Conservation (phyloP, 2,888 invertebrate genomes). For the Himalopsyche japonica region DNA sequence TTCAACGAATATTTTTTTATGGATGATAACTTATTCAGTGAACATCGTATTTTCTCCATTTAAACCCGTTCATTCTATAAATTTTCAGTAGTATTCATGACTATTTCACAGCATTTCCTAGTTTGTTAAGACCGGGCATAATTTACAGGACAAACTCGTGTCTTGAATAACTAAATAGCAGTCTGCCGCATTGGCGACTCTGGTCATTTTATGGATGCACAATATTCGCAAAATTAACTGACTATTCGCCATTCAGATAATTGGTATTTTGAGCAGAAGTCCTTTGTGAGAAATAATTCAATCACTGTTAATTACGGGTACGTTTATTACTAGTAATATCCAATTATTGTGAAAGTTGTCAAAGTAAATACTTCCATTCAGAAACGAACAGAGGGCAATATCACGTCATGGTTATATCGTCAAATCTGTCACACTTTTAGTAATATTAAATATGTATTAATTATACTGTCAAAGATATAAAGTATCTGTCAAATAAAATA, state of each 20-base stretch:
- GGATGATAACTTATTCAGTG: too few species aligned
- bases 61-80: background rate
- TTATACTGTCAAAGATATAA: too few species aligned
- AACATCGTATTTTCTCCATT: too few species aligned
- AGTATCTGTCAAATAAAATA: too few species aligned
- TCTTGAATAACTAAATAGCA: conserved; percentile 21
- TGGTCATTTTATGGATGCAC: background rate
- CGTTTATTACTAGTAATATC: background rate
- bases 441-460: too few species aligned
- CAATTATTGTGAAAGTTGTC: background rate
- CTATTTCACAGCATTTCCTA: conserved; percentile 6
- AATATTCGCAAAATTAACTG: background rate
- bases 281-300: background rate
- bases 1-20: too few species aligned
- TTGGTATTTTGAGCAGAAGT: background rate
- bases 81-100: conserved; percentile 13
- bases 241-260: background rate
- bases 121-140: conserved; percentile 23
- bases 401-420: too few species aligned
- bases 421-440: too few species aligned
- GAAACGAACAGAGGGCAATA: too few species aligned
- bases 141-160: conserved; percentile 24
- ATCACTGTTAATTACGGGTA: background rate
- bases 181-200: conserved; percentile 1
- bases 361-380: background rate